A percentile compares a stretch with the other conserved stretches of the same genome.
Conservation (phyloP, 2,113 vertebrate genomes). For the Lophura nycthemera region DNA sequence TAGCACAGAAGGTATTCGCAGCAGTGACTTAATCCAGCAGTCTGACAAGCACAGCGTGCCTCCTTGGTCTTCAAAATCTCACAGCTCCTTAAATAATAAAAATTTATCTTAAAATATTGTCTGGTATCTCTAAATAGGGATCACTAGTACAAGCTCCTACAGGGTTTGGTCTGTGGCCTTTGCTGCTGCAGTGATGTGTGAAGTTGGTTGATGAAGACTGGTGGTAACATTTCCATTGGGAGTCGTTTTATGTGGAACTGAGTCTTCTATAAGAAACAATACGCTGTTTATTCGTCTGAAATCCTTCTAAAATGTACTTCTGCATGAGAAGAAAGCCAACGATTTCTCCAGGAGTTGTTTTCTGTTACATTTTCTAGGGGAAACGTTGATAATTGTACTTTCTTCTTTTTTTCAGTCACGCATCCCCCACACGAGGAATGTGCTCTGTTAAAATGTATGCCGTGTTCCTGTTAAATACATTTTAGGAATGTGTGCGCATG, state of each 20-base stretch:
- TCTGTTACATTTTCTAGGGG: not conserved
- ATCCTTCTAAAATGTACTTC: not conserved
- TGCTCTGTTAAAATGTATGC: not conserved
- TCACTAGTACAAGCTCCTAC: not conserved
- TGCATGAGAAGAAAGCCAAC: not conserved
- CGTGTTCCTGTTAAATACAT: not conserved
- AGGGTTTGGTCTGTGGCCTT: not conserved
- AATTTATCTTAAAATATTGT: not conserved
- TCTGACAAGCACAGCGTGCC: rapidly evolving
- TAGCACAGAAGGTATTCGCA: not conserved
- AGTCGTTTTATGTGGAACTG: not conserved
- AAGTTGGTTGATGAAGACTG: not conserved
- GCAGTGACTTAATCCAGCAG: not conserved
- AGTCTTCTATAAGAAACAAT: not conserved
- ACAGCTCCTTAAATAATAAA: not conserved
- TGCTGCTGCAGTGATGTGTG: not conserved
- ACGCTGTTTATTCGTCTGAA: not conserved
- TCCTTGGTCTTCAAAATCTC: not conserved
- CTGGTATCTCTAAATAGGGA: not conserved
- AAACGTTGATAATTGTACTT: not conserved
- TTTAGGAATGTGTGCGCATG: not conserved
- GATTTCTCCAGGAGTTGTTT: not conserved
- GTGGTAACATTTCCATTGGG: not conserved
- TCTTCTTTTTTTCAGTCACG: not conserved
- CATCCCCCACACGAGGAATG: not conserved